A percentile compares a stretch with the other conserved stretches of the same genome.
These are phyloP conservation scores for Coenonympha glycerion DNA, from an alignment of 2,888 invertebrate genomes.

Conservation along the genomic window DNA sequence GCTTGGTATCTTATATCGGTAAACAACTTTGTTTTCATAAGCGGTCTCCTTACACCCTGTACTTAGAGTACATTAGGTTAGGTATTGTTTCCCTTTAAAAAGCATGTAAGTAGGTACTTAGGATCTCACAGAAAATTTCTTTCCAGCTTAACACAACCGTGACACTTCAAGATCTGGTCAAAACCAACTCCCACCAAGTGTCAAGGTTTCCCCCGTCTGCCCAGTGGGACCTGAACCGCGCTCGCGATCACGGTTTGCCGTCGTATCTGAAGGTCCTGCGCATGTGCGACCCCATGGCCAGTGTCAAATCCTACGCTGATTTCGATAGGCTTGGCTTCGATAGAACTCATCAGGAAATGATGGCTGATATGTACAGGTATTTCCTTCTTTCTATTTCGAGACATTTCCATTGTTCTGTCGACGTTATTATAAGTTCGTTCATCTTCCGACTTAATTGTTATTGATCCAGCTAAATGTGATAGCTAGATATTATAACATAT, in stretches of 20 bases:
- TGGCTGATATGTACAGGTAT: constrained; percentile 81
- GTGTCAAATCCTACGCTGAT: constrained; percentile 74
- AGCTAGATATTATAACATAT: too few species aligned
- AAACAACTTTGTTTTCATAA: too few species aligned
- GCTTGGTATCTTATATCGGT: too few species aligned
- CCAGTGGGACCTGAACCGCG: constrained; percentile 67
- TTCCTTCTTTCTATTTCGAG: too few species aligned
- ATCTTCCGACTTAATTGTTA: too few species aligned
- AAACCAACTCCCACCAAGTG: constrained; percentile 78
- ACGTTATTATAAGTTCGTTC: too few species aligned
- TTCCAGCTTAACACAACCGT: constrained; percentile 76
- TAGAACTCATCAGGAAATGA: constrained; percentile 76
- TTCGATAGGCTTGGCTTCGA: constrained; percentile 74
- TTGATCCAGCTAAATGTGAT: too few species aligned
- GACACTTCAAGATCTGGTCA: constrained; percentile 78
- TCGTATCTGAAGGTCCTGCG: constrained; percentile 82
- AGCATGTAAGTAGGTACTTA: background rate
- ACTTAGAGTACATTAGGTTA: too few species aligned
- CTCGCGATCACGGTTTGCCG: constrained; percentile 88
- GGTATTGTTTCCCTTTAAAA: background rate
- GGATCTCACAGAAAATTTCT: background rate
- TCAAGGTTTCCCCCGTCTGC: constrained; percentile 73
- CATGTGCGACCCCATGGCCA: constrained; percentile 77
- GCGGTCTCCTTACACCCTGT: too few species aligned
- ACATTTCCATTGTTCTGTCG: too few species aligned